A percentile compares a stretch with the other conserved stretches of the same genome.
These are phyloP conservation scores for Morinoia aosen DNA, from an alignment of 2,888 invertebrate genomes.

Conservation along the genomic window DNA sequence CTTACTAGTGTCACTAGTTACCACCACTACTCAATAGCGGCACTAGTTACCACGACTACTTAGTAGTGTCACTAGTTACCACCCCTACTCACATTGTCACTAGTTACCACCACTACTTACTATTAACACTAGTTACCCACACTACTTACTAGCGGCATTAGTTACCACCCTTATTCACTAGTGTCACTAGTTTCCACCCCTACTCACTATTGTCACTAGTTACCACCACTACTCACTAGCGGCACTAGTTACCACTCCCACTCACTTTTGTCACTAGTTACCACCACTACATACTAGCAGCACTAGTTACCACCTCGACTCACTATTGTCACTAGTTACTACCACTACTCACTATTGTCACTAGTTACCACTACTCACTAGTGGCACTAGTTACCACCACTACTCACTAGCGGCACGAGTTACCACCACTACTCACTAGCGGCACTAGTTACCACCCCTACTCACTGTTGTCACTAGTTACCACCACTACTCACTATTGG, in stretches of 20 bases:
- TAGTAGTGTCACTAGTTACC: neutral
- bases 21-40: neutral
- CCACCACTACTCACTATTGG: no score
- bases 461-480: no score
- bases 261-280: no score
- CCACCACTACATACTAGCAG: neutral
- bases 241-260: slow-evolving; percentile 5
- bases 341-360: neutral
- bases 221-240: neutral
- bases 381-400: neutral
- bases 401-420: no score
- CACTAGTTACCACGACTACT: neutral
- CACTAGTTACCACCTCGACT: slow-evolving; percentile 1
- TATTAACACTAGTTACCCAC: no score
- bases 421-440: no score
- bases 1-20: neutral
- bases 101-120: neutral
- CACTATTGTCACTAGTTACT: no score
- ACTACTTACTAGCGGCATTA: slow-evolving; percentile 13
- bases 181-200: neutral
- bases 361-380: neutral
- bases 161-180: neutral
- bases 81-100: neutral
- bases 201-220: no score
- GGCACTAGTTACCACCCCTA: no score